Evolutionary conservation across 2,888 invertebrate genomes (phyloP), one percentile per base, ranked within the genome.

Genomic region (Hesperia comma): DNA sequence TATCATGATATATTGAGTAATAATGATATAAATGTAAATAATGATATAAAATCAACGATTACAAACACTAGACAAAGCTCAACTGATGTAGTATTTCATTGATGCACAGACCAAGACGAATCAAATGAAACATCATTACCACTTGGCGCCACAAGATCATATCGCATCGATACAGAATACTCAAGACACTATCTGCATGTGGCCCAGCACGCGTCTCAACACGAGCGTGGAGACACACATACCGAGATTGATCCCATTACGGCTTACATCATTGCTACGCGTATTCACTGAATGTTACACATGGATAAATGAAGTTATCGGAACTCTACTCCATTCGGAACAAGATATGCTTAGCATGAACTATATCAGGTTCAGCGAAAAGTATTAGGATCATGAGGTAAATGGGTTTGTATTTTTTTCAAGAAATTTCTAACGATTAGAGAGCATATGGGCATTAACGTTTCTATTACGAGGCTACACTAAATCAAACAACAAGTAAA

Each of bases 241-340:
- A 43, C 54, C 60, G 15, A 60, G 53, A 66, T 60, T 54, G 66
- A 66, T 66, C 66, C 54, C 58, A 66, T 66, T 66, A 66, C 58
- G 12, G 51, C 40, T 64, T 64, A 64, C 64, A 19, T 64, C 58
- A 64, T 57, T 58, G 7, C 41, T n/a, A 21, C 41, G 41, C 57
- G 32, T 41, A 62, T 41, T 62, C 62, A 43, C 32, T 19, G 15
- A 32, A 33, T 43, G 61, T n/a, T 54, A 40, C n/a, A 61, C 32
- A 21, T n/a, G 21, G 21, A 51, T 61, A 62, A 32, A 54, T 54
- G 41, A 32, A 58, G 7, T 46, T 43, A 43, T 43, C 10, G 54
- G 62, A 61, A 53, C 6, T 61, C 19, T 10, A 17, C 4, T 7
- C 14, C 15, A 32, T 32, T 6, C 43, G 51, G 4, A 17, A 12